Evolutionary conservation across 2,797 vertebrate genomes (phyloP).

Genomic region (Gymnoscopelus braueri): DNA sequence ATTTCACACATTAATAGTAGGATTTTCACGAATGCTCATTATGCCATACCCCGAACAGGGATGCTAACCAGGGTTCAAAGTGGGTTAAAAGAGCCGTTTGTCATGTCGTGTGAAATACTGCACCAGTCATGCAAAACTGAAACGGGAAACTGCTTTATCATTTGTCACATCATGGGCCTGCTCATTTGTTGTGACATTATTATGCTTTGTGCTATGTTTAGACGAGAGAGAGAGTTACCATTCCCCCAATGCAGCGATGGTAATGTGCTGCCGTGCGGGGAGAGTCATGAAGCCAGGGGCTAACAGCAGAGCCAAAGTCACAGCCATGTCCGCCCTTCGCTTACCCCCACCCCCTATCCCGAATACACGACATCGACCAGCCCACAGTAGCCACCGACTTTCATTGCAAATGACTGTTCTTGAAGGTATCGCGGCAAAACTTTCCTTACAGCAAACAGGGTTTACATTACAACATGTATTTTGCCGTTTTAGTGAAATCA

Average conservation of each 20-base stretch:
- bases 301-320: slow-evolving; percentile 67
- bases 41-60: too few relatives aligned
- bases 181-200: slow-evolving; percentile 63
- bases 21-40: too few relatives aligned
- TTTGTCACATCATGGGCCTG: slow-evolving; percentile 33
- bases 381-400: slow-evolving; percentile 69
- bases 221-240: slow-evolving; percentile 57
- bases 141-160: slow-evolving; percentile 35
- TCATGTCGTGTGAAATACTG: slow-evolving; percentile 7
- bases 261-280: slow-evolving; percentile 72
- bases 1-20: too few relatives aligned
- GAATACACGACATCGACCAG: slow-evolving; percentile 50
- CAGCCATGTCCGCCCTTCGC: slow-evolving; percentile 68
- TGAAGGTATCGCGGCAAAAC: slow-evolving; percentile 56
- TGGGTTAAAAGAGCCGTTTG: neutral
- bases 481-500: slow-evolving; percentile 60
- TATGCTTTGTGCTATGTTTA: slow-evolving; percentile 57
- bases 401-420: slow-evolving; percentile 71
- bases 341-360: slow-evolving; percentile 43
- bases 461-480: slow-evolving; percentile 42
- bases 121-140: slow-evolving; percentile 11
- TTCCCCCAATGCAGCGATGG: slow-evolving; percentile 6
- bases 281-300: slow-evolving; percentile 72
- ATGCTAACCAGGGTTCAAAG: neutral
- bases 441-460: slow-evolving; percentile 42